Percentiles rank a stretch among this genome's conserved stretches.
Evolutionary conservation across 1,140 invertebrate species (phyloP).

Genomic region (Drosophila melanogaster): DNA sequence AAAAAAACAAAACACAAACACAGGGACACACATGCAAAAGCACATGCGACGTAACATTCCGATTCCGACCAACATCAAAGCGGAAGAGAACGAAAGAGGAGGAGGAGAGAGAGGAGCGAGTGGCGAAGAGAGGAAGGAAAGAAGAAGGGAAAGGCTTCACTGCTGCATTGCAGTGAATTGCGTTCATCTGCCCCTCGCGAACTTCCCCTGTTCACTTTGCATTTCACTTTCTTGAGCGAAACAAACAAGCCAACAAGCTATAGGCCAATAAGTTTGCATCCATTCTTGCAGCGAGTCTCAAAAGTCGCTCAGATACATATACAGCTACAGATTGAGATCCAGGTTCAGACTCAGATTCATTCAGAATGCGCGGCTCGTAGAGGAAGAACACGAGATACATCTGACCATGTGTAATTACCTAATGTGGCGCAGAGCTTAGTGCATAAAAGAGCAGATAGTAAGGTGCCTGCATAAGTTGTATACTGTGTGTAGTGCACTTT

Average conservation of each 20-base stretch:
- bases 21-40: constrained; percentile 1
- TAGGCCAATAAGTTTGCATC: constrained; percentile 9
- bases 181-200: background rate
- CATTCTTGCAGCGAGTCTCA: background rate
- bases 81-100: background rate
- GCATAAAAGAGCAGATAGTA: background rate
- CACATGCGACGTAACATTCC: constrained; percentile 12
- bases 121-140: background rate
- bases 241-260: no score
- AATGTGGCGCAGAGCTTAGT: constrained; percentile 16
- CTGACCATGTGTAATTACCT: constrained; percentile 19
- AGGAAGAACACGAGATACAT: background rate
- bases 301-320: background rate
- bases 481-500: constrained; percentile 5
- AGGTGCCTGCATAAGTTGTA: background rate
- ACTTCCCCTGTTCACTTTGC: background rate
- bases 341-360: background rate
- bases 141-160: background rate
- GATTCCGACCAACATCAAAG: constrained; percentile 7
- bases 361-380: background rate
- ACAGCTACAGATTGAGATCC: background rate
- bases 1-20: background rate
- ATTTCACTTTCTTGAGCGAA: constrained; percentile 1
- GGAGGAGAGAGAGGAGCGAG: background rate
- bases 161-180: constrained; percentile 8